Conservation (phyloP, 2,113 vertebrate genomes). For the Glareola pratincola region DNA sequence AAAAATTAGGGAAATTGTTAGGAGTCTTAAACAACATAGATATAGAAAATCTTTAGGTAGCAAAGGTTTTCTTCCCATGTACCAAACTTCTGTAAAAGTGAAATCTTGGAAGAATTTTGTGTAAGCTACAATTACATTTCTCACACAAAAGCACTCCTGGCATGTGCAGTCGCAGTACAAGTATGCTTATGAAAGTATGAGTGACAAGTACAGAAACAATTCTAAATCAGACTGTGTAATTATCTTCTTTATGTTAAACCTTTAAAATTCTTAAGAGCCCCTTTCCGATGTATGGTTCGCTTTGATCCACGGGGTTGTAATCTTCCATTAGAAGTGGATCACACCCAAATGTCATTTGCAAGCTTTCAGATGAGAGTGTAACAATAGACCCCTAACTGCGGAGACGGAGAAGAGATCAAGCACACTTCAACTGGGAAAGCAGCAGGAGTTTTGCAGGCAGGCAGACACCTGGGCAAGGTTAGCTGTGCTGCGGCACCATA, state of each 20-base stretch:
- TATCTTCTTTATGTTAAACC: constrained; percentile 63
- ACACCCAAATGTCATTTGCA: constrained; percentile 67
- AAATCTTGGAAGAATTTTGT: neutral
- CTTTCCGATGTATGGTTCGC: constrained; percentile 38
- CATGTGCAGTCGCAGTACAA: neutral
- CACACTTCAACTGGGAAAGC: constrained; percentile 45
- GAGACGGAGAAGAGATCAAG: constrained; percentile 65
- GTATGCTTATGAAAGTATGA: neutral
- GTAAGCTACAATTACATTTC: neutral
- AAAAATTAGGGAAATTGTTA: neutral
- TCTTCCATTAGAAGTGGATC: constrained; percentile 66
- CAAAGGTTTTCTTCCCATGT: neutral
- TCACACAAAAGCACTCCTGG: neutral
- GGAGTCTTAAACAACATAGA: neutral
- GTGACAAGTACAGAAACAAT: constrained; percentile 59
- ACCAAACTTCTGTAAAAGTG: neutral
- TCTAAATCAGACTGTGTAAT: constrained; percentile 60
- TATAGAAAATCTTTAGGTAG: neutral
- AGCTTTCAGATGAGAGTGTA: constrained; percentile 60
- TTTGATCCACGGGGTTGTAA: constrained; percentile 69
- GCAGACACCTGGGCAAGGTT: constrained; percentile 60
- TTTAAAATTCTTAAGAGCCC: constrained; percentile 64
- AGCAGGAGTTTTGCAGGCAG: constrained; percentile 26
- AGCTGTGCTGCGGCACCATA: neutral
- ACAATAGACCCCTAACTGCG: constrained; percentile 62